Conservation (phyloP, 2,888 invertebrate genomes). For the Plagodis pulveraria region DNA sequence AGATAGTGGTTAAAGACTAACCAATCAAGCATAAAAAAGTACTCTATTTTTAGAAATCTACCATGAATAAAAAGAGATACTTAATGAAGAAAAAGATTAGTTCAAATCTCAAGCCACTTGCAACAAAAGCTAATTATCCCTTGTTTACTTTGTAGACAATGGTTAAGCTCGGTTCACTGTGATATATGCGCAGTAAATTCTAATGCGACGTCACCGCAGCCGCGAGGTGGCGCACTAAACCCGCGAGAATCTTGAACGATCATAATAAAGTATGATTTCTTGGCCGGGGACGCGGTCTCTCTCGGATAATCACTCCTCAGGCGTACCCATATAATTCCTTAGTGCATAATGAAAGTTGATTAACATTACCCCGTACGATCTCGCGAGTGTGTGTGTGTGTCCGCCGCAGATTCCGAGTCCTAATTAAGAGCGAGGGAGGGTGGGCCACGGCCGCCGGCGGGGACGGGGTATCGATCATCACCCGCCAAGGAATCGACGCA, state of each 20-base stretch:
- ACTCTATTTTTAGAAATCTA: too few relatives aligned
- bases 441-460: conserved; percentile 73
- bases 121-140: conserved; percentile 66
- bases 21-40: too few relatives aligned
- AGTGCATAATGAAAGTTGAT: conserved; percentile 86
- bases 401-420: conserved; percentile 94
- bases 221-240: conserved; percentile 71
- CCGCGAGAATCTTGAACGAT: conserved; percentile 70
- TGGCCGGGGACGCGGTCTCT: conserved; percentile 78
- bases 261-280: conserved; percentile 84
- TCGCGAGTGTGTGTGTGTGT: conserved; percentile 86
- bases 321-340: conserved; percentile 84
- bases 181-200: conserved; percentile 79
- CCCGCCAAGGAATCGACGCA: conserved; percentile 83
- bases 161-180: conserved; percentile 56
- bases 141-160: conserved; percentile 67
- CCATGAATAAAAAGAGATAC: too few relatives aligned
- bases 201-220: conserved; percentile 68
- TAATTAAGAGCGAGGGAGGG: conserved; percentile 91
- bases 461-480: conserved; percentile 82
- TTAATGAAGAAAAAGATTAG: conserved; percentile 20
- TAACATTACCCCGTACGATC: conserved; percentile 74
- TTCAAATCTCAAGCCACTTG: conserved; percentile 23
- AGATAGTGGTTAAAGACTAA: too few relatives aligned
- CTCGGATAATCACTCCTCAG: conserved; percentile 83